Conservation (phyloP, 2,797 vertebrate species). For the Myotis findleyi region DNA sequence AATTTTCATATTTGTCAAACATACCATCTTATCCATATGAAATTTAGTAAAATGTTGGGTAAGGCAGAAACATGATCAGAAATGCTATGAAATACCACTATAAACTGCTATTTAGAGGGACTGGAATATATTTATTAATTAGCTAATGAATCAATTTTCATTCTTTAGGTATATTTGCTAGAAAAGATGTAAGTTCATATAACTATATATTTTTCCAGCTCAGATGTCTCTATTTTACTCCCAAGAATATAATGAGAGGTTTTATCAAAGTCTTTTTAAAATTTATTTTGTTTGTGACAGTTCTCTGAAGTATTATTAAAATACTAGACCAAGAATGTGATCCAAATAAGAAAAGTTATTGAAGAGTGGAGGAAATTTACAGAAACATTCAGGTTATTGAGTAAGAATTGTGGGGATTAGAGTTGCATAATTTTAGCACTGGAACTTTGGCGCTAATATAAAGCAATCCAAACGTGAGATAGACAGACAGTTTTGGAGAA, state of each 20-base stretch:
- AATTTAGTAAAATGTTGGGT: not conserved
- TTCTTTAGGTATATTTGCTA: not conserved
- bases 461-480: not conserved
- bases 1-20: not conserved
- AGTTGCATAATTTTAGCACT: not conserved
- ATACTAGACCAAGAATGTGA: not conserved
- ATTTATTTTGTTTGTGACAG: not conserved
- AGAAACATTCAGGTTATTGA: not conserved
- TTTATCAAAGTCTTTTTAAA: not conserved
- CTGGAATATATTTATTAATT: not conserved
- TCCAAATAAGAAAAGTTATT: not conserved
- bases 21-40: not conserved
- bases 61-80: not conserved
- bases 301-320: not conserved
- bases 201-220: not conserved
- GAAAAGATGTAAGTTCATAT: not conserved
- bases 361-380: not conserved
- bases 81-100: not conserved
- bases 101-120: not conserved
- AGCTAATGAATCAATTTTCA: not conserved
- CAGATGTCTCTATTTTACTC: not conserved
- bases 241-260: not conserved
- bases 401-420: not conserved
- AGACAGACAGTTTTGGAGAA: not conserved
- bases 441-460: not conserved